Base-by-base conservation (phyloP, 2,888 invertebrate genomes). In the Eupsilia transversa region DNA sequence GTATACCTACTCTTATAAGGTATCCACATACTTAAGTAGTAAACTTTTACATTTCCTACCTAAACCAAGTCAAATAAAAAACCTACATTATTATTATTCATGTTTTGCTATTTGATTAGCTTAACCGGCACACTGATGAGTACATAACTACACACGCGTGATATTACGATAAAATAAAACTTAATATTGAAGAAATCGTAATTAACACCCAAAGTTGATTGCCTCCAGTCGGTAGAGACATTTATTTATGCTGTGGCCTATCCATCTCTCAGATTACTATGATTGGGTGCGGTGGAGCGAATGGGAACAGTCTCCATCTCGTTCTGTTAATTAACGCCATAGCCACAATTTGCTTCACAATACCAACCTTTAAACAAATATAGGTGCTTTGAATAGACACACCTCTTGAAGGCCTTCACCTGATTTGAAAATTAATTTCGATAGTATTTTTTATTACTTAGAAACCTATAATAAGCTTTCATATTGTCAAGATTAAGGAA, bases 251-350 rank as follows among this genome's bases (percentile, higher is more conserved):
- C 63, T 82, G 81, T 74, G 77, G 80, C 54, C 38, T 75, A 77
- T 79, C 77, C 74, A 67, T 73, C 83, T 82, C 85, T 80, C 83
- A 79, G 88, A 88, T 85, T 76, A 77, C 87, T 76, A 85, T 89
- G 84, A 92, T 92, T 92, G 92, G 82, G 87, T 87, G 89, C 91
- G 83, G 86, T 86, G 89, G 86, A 74, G 83, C 86, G 91, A 74
- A 87, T 82, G 82, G 80, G 79, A 79, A 79, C 86, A 88, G 84
- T 86, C 88, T 85, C 84, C 80, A 86, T 83, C 87, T 84, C 80
- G 66, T 74, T 68, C 79, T 76, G 79, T 90, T 91, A 87, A 91
- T 91, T 89, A 89, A 87, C 52, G 65, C 52, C 66, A 83, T 60
- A 38, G 67, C 30, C 63, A 72, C 74, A 46, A 76, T 77, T 87